Evolutionary conservation across 2,888 invertebrate genomes (phyloP), one percentile per base, ranked within the genome.

Genomic region (Drosophila picticornis): DNA sequence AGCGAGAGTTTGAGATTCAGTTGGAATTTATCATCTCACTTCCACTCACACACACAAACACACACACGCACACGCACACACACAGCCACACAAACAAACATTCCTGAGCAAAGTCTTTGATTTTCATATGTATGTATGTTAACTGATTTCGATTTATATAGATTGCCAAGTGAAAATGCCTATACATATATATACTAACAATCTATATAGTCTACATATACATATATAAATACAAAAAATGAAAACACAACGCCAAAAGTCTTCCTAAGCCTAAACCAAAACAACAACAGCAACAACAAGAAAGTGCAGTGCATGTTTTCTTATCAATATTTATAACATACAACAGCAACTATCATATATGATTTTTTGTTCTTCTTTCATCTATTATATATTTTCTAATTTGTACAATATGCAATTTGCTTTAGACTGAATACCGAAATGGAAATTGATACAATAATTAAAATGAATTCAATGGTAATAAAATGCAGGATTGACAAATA

Each of bases 201-300:
- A 59, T 55, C 58, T 53, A 59, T 62, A 56, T 43, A 65, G 19
- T 50, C 31, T 19, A 61, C 31, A 71, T 51, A 74, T 65, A 61
- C 62, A 64, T 56, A 66, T 69, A 67, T 48, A 62, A 59, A 63
- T 71, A 77, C 64, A 68, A 77, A 46, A 25, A 81, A 78, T 76
- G 72, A 80, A 81, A 83, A 90, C 84, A 82, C 88, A 91, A 91
- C 86, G 91, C 91, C 86, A 90, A 91, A 91, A 85, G 91, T 91
- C 91, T 91, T 91, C 91, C 91, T 91, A 82, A 82, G 80, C 84
- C 82, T 84, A 79, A 78, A 80, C 70, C 70, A 81, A 84, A 74
- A 63, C 51, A 66, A 46, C 40, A 40, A 38, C 38, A 75, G 64
- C n/a, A n/a, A n/a, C n/a, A n/a, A n/a, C n/a, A 22, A 72, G 71